These are phyloP conservation scores for Eubucco bourcierii DNA, from an alignment of 2,113 vertebrate species.

Conservation along the genomic window DNA sequence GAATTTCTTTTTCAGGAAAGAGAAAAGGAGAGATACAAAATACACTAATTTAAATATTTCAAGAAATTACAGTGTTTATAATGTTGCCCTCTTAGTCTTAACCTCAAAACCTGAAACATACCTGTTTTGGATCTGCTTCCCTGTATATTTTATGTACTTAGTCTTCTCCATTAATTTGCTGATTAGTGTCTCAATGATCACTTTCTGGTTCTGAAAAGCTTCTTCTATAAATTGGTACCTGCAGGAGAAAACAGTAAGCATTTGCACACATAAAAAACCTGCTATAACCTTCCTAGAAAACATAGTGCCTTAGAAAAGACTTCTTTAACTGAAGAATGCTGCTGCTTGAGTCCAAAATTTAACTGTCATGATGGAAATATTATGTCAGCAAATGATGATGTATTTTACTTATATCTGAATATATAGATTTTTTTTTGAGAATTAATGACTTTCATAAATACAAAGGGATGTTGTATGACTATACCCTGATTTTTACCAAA, in stretches of 20 bases:
- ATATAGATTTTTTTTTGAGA: background rate
- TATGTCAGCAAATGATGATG: background rate
- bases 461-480: background rate
- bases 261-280: background rate
- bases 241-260: slow-evolving; percentile 20
- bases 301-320: background rate
- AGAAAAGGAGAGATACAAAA: background rate
- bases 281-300: background rate
- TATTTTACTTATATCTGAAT: background rate
- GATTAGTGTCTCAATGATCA: slow-evolving; percentile 93
- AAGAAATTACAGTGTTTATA: background rate
- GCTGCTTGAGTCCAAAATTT: background rate
- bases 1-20: background rate
- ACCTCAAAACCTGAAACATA: slow-evolving; percentile 49
- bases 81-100: background rate
- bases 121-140: slow-evolving; percentile 91
- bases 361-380: background rate
- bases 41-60: background rate
- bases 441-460: background rate
- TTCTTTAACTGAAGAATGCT: background rate
- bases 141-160: slow-evolving; percentile 91
- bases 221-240: slow-evolving; percentile 99
- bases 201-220: slow-evolving; percentile 95
- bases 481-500: background rate
- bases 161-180: slow-evolving; percentile 95